phyloP scores from a whole-genome alignment of 2,888 invertebrate genomes.

The Drosophila emarginata region DNA sequence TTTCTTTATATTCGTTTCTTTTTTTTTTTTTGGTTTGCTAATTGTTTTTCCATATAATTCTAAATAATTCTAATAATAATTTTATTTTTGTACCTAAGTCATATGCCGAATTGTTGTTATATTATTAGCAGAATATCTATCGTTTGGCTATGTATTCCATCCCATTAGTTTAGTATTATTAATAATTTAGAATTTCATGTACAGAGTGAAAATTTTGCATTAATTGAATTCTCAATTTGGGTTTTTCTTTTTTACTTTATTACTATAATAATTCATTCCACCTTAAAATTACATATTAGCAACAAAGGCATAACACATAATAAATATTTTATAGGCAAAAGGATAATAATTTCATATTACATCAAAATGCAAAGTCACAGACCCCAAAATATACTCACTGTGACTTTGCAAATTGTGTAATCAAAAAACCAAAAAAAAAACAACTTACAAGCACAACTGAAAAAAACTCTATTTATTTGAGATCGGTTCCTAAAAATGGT shows the following conservation, averaged over 20 bases:
- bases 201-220: slow-evolving; percentile 43
- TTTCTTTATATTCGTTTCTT: slow-evolving; percentile 1
- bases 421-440: slow-evolving; percentile 31
- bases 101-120: slow-evolving; percentile 35
- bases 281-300: slow-evolving; percentile 42
- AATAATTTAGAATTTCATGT: slow-evolving; percentile 70
- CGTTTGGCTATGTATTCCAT: slow-evolving; percentile 29
- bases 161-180: slow-evolving; percentile 37
- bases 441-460: not conserved
- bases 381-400: slow-evolving; percentile 71
- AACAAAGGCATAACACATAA: slow-evolving; percentile 12
- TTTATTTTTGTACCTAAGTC: slow-evolving; percentile 40
- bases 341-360: slow-evolving; percentile 44
- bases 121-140: slow-evolving; percentile 18
- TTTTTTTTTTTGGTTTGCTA: slow-evolving; percentile 21
- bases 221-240: not conserved
- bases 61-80: slow-evolving; percentile 41
- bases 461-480: not conserved
- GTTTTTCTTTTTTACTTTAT: slow-evolving; percentile 26
- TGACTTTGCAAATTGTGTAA: slow-evolving; percentile 63
- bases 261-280: slow-evolving; percentile 38
- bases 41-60: slow-evolving; percentile 29
- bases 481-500: not conserved
- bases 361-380: slow-evolving; percentile 63
- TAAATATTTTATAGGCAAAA: slow-evolving; percentile 1